Evolutionary conservation across 92 coral and sea anemone genomes (phyloP).

Genomic region (Chrysogorgia sp.): DNA sequence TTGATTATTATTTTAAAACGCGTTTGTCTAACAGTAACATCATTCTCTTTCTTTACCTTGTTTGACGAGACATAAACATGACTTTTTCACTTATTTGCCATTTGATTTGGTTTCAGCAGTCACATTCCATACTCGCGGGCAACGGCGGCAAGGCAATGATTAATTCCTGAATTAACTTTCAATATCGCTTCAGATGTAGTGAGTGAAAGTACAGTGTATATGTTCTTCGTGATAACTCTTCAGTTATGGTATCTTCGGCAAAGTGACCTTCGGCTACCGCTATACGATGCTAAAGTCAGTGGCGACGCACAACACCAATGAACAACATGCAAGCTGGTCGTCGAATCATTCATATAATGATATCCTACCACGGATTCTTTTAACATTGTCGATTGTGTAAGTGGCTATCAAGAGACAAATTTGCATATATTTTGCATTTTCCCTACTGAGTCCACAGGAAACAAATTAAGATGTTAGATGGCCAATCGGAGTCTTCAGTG

Average conservation of each 20-base stretch:
- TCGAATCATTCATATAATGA: not conserved
- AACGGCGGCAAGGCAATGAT: too few species aligned
- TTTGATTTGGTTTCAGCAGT: too few species aligned
- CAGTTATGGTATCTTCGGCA: not conserved
- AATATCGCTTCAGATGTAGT: too few species aligned
- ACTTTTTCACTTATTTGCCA: too few species aligned
- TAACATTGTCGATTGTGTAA: too few species aligned
- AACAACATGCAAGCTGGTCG: conserved; percentile 21
- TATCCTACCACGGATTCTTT: conserved; percentile 19
- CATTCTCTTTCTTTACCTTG: not conserved
- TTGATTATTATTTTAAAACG: not conserved
- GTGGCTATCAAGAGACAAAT: conserved; percentile 30
- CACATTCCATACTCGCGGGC: too few species aligned
- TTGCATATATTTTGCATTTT: conserved; percentile 45
- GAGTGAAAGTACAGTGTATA: too few species aligned
- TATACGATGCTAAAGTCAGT: too few species aligned
- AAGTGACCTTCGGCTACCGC: too few species aligned
- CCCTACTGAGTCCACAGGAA: conserved; percentile 38
- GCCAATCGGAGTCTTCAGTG: too few species aligned
- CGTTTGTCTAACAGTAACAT: not conserved
- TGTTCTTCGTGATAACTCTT: not conserved
- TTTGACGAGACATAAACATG: not conserved
- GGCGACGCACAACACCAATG: not conserved
- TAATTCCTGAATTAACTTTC: too few species aligned
- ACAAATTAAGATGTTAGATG: conserved; percentile 4